Evolutionary conservation across 2,797 vertebrate species (phyloP).

Genomic region (Brachyrhaphis roseni): DNA sequence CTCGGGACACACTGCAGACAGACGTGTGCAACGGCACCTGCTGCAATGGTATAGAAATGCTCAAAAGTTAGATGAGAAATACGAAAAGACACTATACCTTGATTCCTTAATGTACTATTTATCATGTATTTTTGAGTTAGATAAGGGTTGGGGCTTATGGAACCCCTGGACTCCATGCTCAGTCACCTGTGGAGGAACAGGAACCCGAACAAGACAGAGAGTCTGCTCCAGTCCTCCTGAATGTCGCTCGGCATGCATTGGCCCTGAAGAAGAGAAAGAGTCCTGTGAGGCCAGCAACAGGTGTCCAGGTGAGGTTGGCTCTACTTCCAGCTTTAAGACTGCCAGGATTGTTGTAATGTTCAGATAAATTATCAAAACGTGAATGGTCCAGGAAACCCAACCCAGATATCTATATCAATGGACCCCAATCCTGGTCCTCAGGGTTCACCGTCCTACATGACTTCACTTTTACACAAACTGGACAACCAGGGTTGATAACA

Average conservation of each 20-base stretch:
- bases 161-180: constrained; percentile 56
- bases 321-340: neutral
- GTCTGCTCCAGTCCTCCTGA: constrained; percentile 35
- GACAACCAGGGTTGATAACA: neutral
- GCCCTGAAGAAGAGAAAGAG: constrained; percentile 25
- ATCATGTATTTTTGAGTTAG: constrained; percentile 28
- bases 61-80: neutral
- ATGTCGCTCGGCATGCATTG: constrained; percentile 46
- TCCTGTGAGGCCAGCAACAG: neutral
- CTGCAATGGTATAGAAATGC: constrained; percentile 45
- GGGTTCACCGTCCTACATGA: neutral
- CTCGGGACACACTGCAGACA: neutral
- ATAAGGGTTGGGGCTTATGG: constrained; percentile 53
- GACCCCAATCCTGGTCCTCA: neutral
- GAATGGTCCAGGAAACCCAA: neutral
- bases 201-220: constrained; percentile 42
- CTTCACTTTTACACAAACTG: neutral
- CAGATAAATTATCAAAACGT: neutral
- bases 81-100: neutral
- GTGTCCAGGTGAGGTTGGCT: constrained; percentile 36
- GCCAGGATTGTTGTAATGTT: neutral
- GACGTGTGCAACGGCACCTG: constrained; percentile 50
- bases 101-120: neutral
- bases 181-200: constrained; percentile 50
- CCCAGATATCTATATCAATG: too few species aligned